Percentiles rank a stretch among this genome's conserved stretches.
Conservation (phyloP, 64 coral and sea anemone species). For the Acropora yongei region DNA sequence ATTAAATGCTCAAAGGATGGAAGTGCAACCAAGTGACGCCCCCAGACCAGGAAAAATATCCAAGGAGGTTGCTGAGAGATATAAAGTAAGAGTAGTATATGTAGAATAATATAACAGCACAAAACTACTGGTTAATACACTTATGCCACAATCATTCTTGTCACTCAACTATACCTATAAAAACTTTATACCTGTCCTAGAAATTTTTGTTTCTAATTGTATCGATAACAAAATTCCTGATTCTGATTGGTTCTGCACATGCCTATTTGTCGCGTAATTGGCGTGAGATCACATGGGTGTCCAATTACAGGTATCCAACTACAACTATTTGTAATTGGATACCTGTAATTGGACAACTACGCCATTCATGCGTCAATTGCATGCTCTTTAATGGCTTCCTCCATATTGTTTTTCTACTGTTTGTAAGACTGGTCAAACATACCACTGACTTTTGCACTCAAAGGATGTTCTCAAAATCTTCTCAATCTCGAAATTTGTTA, state of each 20-base stretch:
- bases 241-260: background rate
- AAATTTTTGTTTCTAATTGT: background rate
- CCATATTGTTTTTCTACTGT: too few relatives aligned
- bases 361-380: background rate
- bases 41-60: slow-evolving; percentile 57
- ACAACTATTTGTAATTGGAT: slow-evolving; percentile 14
- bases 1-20: slow-evolving; percentile 12
- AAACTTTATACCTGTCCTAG: background rate
- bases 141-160: background rate
- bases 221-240: background rate
- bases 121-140: background rate
- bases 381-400: too few relatives aligned
- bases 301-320: background rate
- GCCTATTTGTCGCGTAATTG: background rate
- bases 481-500: too few relatives aligned
- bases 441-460: too few relatives aligned
- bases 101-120: background rate
- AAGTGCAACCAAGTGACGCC: background rate
- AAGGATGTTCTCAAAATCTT: too few relatives aligned
- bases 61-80: slow-evolving; percentile 44
- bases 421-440: too few relatives aligned
- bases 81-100: slow-evolving; percentile 35
- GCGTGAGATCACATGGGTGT: background rate
- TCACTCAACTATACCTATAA: background rate
- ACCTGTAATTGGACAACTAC: background rate